These are phyloP conservation scores for Nasonovia ribisnigri DNA, from an alignment of 2,888 invertebrate species.

Conservation along the genomic window DNA sequence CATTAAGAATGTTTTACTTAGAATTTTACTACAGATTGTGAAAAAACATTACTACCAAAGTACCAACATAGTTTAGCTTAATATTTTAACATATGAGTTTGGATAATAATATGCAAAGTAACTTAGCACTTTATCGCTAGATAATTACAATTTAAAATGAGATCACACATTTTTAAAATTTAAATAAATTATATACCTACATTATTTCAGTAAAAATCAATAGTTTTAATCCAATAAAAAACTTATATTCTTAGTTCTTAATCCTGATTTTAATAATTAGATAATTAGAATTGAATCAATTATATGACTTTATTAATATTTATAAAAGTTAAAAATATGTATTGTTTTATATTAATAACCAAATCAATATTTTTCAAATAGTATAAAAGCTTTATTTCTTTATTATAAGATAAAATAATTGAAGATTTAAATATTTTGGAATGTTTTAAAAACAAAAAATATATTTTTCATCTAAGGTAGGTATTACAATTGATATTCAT, in stretches of 20 bases:
- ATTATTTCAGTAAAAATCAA: neutral
- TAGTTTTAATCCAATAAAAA: neutral
- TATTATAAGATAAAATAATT: neutral
- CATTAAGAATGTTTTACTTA: neutral
- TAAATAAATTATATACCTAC: neutral
- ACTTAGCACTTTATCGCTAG: neutral
- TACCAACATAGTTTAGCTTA: neutral
- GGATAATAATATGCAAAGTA: neutral
- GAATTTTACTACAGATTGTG: neutral
- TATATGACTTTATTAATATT: neutral
- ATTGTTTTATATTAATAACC: neutral
- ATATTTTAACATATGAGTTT: neutral
- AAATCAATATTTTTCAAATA: neutral
- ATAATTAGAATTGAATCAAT: neutral
- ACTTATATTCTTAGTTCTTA: neutral
- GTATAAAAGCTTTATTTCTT: neutral
- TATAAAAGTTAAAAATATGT: neutral
- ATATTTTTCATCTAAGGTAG: neutral
- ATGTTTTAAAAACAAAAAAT: neutral
- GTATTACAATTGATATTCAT: neutral
- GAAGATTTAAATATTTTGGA: neutral
- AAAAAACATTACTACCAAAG: neutral
- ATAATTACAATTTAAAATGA: neutral
- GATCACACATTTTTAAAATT: neutral
- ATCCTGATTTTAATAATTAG: neutral